Percentiles rank a stretch among this genome's conserved stretches.
Conservation (phyloP, 2,113 vertebrate species). For the Anarhynchus alexandrinus region DNA sequence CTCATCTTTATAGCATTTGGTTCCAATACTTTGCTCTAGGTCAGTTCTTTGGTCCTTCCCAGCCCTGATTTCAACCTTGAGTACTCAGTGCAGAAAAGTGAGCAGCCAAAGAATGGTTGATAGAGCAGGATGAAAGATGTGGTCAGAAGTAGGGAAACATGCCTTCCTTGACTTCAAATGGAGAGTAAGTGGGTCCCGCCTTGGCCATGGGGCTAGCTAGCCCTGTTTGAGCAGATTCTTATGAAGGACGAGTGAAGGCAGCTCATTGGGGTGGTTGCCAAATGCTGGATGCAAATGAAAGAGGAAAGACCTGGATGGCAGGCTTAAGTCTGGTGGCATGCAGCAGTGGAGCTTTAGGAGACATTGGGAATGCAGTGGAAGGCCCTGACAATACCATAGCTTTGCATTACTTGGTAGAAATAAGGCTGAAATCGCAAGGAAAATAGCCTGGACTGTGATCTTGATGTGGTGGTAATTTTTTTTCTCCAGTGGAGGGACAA, state of each 20-base stretch:
- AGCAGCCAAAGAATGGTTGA: not conserved
- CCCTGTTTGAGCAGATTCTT: not conserved
- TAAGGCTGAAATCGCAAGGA: not conserved
- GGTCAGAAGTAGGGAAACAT: not conserved
- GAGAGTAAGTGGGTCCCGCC: not conserved
- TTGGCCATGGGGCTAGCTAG: rapidly evolving
- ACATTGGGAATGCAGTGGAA: not conserved
- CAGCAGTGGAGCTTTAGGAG: not conserved
- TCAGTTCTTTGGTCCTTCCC: not conserved
- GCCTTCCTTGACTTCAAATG: not conserved
- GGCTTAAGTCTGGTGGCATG: not conserved
- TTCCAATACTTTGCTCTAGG: not conserved
- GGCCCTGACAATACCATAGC: not conserved
- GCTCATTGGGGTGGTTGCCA: not conserved
- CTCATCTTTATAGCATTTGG: not conserved
- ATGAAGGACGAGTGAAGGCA: not conserved
- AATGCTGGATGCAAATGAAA: not conserved
- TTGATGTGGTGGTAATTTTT: not conserved
- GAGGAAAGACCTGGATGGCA: not conserved
- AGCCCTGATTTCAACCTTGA: not conserved
- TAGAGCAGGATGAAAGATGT: rapidly evolving
- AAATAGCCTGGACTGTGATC: not conserved
- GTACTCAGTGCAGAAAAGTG: not conserved
- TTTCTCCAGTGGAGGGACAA: not conserved
- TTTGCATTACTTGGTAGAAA: not conserved